phyloP scores from a whole-genome alignment of 2,888 invertebrate genomes.

The Rutpela maculata region DNA sequence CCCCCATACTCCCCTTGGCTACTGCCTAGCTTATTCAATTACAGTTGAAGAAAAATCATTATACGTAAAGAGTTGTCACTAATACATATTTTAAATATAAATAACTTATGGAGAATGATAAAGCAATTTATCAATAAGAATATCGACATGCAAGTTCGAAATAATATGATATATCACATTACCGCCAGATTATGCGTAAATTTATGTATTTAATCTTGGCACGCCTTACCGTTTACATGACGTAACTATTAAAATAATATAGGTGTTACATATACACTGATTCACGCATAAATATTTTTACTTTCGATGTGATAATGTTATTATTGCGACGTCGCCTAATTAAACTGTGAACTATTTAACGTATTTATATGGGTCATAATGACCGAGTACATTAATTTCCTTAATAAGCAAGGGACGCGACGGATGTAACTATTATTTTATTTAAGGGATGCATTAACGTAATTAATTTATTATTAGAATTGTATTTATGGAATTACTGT shows the following conservation, averaged over 20 bases:
- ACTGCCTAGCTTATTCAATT: too few species aligned
- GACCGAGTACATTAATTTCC: constrained; percentile 22
- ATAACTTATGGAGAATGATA: neutral
- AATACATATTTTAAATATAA: neutral
- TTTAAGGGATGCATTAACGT: constrained; percentile 32
- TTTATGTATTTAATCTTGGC: constrained; percentile 2
- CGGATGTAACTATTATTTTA: constrained; percentile 29
- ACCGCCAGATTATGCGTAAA: neutral
- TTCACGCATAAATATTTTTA: neutral
- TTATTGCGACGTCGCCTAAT: constrained; percentile 2
- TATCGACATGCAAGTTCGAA: neutral
- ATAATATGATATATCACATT: neutral
- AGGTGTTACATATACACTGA: constrained; percentile 11
- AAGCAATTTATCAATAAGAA: neutral
- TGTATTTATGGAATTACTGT: constrained; percentile 3
- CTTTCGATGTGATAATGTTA: too few species aligned
- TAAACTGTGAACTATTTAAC: constrained; percentile 5
- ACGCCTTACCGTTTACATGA: neutral
- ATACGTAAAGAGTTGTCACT: neutral
- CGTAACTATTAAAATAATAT: constrained; percentile 9
- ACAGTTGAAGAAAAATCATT: too few species aligned
- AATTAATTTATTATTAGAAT: constrained; percentile 23
- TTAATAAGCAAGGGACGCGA: constrained; percentile 16
- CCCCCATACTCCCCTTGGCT: too few species aligned
- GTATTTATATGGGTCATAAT: constrained; percentile 24